Base-by-base conservation (phyloP, 2,888 invertebrate genomes). In the Rotaria socialis region DNA sequence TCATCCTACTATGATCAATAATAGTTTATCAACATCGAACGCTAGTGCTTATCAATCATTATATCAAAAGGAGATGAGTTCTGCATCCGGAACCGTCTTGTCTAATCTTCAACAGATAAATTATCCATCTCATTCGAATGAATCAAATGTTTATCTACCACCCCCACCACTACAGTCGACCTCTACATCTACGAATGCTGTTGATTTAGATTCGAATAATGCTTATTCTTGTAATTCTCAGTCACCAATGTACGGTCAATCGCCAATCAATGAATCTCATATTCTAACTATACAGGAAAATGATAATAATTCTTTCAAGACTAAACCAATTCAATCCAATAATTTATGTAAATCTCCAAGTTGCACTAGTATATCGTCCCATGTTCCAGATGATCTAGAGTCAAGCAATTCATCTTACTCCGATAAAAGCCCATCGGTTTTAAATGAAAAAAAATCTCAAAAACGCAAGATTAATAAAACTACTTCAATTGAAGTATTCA, bases 361-460 rank as follows among this genome's bases (percentile, higher is more conserved):
- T n/a, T 43, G 24, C 47, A 14, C 80, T 10, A 80, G 47, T 6
- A 80, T 80, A 5, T 80, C 80, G 0, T 80, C 80, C 0, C 19
- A 80, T 80, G 10, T 47, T 24, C 47, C 47, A 16, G 80, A 80
- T 47, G 80, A 80, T 80, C 2, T 47, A 10, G 80, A 80, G 11
- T 80, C 80, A n/a, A 80, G 80, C 47, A 80, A 80, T 80, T 80
- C 80, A 24, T 47, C 47, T 2, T 80, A 24, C 11, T 80, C 80
- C n/a, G 80, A 80, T 11, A 35, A 35, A 35, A 80, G 80, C 47
- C 80, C 80, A 80, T 47, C 43, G 47, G 5, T 47, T n/a, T 47
- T 47, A 6, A 80, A 43, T n/a, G 80, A 67, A 19, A 67, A 67
- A 35, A 16, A 2, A 2, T 7, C 67, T 5, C 16, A 67, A 41